phyloP scores from a whole-genome alignment of 2,113 vertebrate genomes.

The Anguilla japonica region DNA sequence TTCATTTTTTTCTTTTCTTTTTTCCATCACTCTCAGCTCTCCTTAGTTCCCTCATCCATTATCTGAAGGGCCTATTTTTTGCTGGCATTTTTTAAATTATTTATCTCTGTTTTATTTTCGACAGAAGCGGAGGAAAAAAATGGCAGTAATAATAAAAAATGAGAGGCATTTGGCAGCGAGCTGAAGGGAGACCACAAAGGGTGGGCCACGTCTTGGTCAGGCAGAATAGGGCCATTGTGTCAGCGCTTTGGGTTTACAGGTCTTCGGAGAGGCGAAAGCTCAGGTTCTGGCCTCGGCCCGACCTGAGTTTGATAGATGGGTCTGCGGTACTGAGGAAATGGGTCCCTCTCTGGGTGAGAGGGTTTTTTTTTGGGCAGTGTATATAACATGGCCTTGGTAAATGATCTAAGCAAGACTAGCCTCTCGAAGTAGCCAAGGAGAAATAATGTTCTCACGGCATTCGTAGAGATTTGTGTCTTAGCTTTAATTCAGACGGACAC shows the following conservation, averaged over 20 bases:
- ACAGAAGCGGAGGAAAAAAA: conserved; percentile 3
- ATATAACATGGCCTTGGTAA: neutral
- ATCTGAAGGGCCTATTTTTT: conserved; percentile 40
- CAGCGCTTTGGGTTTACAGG: neutral
- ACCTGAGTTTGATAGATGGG: conserved; percentile 15
- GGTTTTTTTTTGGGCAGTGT: conserved; percentile 35
- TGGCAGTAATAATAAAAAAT: conserved; percentile 1
- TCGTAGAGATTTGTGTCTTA: conserved; percentile 37
- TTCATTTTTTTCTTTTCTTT: conserved; percentile 20
- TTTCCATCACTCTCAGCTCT: conserved; percentile 38
- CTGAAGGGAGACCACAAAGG: conserved; percentile 5
- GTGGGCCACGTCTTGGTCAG: neutral
- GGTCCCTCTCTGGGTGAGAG: conserved; percentile 29
- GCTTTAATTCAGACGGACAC: conserved; percentile 24
- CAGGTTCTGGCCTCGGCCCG: conserved; percentile 12
- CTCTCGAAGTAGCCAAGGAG: conserved; percentile 41
- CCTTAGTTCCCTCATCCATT: neutral
- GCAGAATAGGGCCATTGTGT: conserved; percentile 20
- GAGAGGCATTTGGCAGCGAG: conserved; percentile 9
- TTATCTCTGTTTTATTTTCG: conserved; percentile 20
- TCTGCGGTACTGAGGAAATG: neutral
- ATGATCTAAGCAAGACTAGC: conserved; percentile 11
- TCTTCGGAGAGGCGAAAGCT: neutral
- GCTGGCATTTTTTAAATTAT: conserved; percentile 10
- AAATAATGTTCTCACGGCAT: conserved; percentile 50